A percentile compares a stretch with the other conserved stretches of the same genome.
These are phyloP conservation scores for Phaethornis superciliosus DNA, from an alignment of 2,113 vertebrate species.

Conservation along the genomic window DNA sequence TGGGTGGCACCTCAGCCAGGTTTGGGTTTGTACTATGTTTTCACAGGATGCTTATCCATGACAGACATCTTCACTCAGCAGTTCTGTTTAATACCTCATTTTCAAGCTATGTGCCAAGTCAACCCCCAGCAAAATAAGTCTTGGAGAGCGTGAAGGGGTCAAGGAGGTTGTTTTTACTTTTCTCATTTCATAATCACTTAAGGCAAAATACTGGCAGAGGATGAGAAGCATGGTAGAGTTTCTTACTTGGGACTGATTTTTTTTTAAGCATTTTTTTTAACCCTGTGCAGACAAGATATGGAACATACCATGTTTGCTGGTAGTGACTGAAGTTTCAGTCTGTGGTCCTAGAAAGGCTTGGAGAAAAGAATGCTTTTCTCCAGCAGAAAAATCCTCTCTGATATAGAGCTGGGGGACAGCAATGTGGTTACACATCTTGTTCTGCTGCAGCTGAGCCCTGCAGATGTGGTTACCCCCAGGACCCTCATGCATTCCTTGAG, in stretches of 20 bases:
- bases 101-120: neutral
- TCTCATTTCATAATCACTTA: neutral
- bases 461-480: neutral
- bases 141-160: neutral
- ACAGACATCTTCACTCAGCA: neutral
- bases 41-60: neutral
- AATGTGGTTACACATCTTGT: slow-evolving; percentile 34
- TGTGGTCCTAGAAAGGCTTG: neutral
- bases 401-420: neutral
- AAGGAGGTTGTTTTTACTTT: neutral
- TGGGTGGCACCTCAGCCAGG: neutral
- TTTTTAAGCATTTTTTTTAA: neutral
- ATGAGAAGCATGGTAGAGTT: neutral
- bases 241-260: neutral
- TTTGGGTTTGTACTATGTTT: neutral
- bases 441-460: neutral
- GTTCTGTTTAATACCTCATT: neutral
- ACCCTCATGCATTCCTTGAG: neutral
- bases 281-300: neutral
- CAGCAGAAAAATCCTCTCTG: neutral
- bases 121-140: neutral
- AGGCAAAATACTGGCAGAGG: neutral
- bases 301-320: neutral
- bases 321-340: neutral
- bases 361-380: neutral